Conservation (phyloP, 2,113 vertebrate genomes). For the Oostethus manadensis region DNA sequence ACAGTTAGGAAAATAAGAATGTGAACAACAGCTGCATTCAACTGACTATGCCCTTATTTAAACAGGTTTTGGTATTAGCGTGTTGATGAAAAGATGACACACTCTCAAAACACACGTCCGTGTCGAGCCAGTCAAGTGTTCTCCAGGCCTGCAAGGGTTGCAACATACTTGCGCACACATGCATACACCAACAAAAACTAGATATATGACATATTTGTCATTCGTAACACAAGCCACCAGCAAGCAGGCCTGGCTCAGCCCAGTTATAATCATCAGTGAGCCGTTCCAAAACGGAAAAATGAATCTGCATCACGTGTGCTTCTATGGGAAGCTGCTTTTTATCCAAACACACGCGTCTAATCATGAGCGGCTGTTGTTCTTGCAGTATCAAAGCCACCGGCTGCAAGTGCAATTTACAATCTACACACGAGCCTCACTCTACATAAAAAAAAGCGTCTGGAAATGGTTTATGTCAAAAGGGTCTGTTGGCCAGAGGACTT, state of each 20-base stretch:
- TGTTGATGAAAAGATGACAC: conserved; percentile 6
- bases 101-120: background rate
- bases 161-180: background rate
- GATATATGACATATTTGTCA: conserved; percentile 4
- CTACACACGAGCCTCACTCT: conserved; percentile 11
- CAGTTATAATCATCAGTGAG: conserved; percentile 7
- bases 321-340: conserved; percentile 8
- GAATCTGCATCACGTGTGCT: conserved; percentile 9
- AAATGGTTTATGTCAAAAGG: conserved; percentile 46
- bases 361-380: conserved; percentile 6
- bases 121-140: conserved; percentile 3
- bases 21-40: too few relatives aligned
- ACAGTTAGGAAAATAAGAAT: too few relatives aligned
- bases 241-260: conserved; percentile 1
- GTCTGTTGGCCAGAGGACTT: conserved; percentile 39
- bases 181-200: background rate
- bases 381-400: background rate
- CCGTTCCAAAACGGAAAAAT: conserved; percentile 25
- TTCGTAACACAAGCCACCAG: conserved; percentile 2
- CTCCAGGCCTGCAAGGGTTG: background rate
- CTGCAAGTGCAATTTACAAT: conserved; percentile 7
- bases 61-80: conserved; percentile 1
- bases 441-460: conserved; percentile 30
- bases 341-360: conserved; percentile 13
- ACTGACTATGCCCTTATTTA: background rate